Evolutionary conservation across 2,113 vertebrate species (phyloP), one percentile per base, ranked within the genome.

Genomic region (Bos javanicus): DNA sequence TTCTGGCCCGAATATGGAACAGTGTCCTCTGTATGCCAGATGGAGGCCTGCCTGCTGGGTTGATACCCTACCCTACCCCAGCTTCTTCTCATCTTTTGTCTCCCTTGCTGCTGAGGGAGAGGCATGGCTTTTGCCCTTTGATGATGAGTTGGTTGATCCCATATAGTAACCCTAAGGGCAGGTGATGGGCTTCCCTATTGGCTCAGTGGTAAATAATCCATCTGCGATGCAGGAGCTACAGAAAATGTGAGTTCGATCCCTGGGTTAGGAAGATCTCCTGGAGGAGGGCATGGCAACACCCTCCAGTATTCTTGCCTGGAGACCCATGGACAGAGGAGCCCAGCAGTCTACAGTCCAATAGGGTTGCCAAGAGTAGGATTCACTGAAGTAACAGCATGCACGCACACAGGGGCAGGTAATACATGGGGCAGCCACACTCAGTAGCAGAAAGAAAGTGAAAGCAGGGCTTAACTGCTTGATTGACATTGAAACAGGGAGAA

Each of bases 71-170:
- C 39, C 25, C 2, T 13, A 46, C 3, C 17, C 6, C 19, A 43
- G 3, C 39, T 43, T 60, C 33, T 76, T 71, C 33, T n/a, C 15
- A 56, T 19, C 91, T 21, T 91, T 50, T 39, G 33, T 52, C n/a
- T 71, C 25, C n/a, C 15, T 92, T 67, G 15, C 9, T 89, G 7
- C 21, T 90, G 28, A 94, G 36, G 30, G 25, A 1, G 26, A 2
- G 8, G 15, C 36, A 43, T 57, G 57, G 78, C 43, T 82, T 56
- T 76, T 57, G 46, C 26, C 30, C 67, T 90, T 91, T 90, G 43
- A 84, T 87, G 62, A 96, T 94, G 12, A 86, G 94, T 80, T 87
- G 16, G 83, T 93, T 94, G 78, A 87, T 95, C n/a, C 30, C 39
- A 81, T 93, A 86, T 91, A 86, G 95, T 94, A 91, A 48, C 60